Base-by-base conservation (phyloP, 2,888 invertebrate species). In the Homarus gammarus region DNA sequence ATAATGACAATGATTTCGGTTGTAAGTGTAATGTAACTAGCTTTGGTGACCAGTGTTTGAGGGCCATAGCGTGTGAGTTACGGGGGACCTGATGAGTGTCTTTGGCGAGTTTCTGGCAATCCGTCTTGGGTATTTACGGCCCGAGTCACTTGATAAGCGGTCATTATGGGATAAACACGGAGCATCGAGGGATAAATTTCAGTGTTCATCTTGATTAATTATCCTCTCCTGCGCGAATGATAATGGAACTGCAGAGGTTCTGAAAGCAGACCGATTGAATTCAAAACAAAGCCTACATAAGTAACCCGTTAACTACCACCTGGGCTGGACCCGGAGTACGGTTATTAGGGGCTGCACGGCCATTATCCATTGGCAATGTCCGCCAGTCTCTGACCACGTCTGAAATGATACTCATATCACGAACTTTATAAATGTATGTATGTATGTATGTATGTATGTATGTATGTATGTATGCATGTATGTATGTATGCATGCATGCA, bases 11-110 rank as follows among this genome's bases (percentile, higher is more conserved):
- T 87, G 81, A 87, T 87, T 87, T 79, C 73, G 81, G 82, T 73
- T 82, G 87, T 87, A 87, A 87, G 87, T 87, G 87, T 87, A 87
- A 87, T 87, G 87, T 87, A 87, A 87, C 87, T 87, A 87, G 72
- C 82, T 82, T 87, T 87, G 87, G 87, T 87, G 87, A 87, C 87
- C 87, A 87, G 87, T 87, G 82, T 81, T 87, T 87, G 87, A 78
- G 87, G 87, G 87, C 87, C 87, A 82, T 87, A 87, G 81, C 56
- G 72, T 33, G 36, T 82, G 87, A 87, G 64, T 87, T 87, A 87
- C 82, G 81, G 75, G 40, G 40, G 40, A 31, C 33, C 82, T 87
- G 87, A 87, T 87, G 87, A 87, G 87, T 87, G 87, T 87, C 87
- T 87, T 87, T 87, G 87, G 87, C 33, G 82, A 73, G 87, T 87